These are phyloP conservation scores for Oreotragus oreotragus DNA, from an alignment of 2,113 vertebrate species.

Conservation along the genomic window DNA sequence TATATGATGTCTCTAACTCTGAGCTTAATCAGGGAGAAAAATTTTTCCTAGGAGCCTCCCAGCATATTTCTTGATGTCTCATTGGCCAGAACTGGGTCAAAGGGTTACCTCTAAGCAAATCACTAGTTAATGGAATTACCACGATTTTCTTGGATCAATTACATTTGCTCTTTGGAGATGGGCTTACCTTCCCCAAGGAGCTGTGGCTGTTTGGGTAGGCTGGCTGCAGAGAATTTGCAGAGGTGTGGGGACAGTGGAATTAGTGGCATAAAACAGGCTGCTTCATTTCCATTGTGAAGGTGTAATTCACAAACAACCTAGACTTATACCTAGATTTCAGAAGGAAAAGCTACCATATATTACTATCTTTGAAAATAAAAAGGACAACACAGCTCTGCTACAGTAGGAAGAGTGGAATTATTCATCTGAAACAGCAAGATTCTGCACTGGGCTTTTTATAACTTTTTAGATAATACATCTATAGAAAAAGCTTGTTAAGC, in stretches of 20 bases:
- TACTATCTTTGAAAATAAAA: conserved; percentile 23
- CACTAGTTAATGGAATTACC: neutral
- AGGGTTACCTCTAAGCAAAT: neutral
- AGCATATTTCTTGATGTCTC: neutral
- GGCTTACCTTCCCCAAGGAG: neutral
- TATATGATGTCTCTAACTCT: neutral
- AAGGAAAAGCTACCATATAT: neutral
- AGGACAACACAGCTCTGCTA: neutral
- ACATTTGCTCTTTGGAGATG: neutral
- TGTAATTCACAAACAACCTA: neutral
- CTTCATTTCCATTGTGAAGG: neutral
- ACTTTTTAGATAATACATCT: neutral
- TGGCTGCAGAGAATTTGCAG: neutral
- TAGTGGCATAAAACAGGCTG: neutral
- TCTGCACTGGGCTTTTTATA: neutral
- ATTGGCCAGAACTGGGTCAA: neutral
- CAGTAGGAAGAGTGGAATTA: neutral
- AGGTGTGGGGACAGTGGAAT: neutral
- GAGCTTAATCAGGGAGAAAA: neutral
- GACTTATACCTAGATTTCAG: neutral
- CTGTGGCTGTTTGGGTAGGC: neutral
- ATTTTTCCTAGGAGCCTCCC: neutral
- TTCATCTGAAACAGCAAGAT: neutral
- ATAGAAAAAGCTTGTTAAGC: neutral
- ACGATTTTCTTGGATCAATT: neutral